These are phyloP conservation scores for Thecophora atra DNA, from an alignment of 2,888 invertebrate species.

Conservation along the genomic window DNA sequence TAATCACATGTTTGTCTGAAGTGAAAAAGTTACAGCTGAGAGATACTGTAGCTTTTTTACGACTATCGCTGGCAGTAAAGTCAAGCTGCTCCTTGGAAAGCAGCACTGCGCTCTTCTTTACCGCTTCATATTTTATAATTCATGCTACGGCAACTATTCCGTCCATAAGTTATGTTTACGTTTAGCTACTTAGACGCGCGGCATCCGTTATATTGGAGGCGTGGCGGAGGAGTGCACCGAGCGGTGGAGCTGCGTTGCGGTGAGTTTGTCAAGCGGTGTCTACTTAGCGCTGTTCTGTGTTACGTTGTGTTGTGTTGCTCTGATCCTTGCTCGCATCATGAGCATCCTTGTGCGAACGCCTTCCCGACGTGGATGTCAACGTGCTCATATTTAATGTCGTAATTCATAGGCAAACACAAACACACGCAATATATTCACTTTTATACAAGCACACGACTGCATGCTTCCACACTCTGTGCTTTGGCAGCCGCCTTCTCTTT, in stretches of 20 bases:
- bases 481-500: neutral
- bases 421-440: constrained; percentile 28
- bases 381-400: constrained; percentile 39
- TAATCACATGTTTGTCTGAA: constrained; percentile 59
- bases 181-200: constrained; percentile 46
- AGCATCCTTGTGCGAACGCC: neutral
- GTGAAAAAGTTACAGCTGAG: neutral
- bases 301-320: neutral
- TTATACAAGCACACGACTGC: constrained; percentile 1
- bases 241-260: neutral
- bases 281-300: neutral
- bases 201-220: neutral
- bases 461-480: neutral
- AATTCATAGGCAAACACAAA: constrained; percentile 39
- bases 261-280: constrained; percentile 29
- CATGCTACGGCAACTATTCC: constrained; percentile 55
- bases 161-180: constrained; percentile 60
- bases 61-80: neutral
- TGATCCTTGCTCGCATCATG: neutral
- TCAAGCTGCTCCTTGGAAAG: constrained; percentile 12
- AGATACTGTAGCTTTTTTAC: constrained; percentile 2
- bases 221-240: neutral
- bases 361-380: constrained; percentile 17
- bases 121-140: constrained; percentile 47
- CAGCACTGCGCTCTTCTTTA: constrained; percentile 2